A percentile compares a stretch with the other conserved stretches of the same genome.
These are phyloP conservation scores for Okamejei kenojei DNA, from an alignment of 2,797 vertebrate genomes.

Conservation along the genomic window DNA sequence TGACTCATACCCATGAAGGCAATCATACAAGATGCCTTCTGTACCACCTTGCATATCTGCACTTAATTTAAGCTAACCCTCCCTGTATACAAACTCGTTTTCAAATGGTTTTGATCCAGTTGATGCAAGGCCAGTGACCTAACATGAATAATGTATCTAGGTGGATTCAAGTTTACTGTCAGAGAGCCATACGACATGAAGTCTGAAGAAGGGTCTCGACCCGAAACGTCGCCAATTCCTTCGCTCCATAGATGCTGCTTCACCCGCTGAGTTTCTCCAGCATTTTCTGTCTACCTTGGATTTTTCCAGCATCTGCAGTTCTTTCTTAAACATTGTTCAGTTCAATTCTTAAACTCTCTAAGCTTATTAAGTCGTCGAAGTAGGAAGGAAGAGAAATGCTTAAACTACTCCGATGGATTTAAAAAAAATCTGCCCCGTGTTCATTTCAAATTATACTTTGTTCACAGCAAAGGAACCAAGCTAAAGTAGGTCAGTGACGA, in stretches of 20 bases:
- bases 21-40: too few relatives aligned
- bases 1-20: too few relatives aligned
- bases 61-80: background rate
- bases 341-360: too few relatives aligned
- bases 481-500: slow-evolving; percentile 1
- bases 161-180: background rate
- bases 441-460: background rate
- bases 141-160: background rate
- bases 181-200: too few relatives aligned
- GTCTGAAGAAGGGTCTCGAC: too few relatives aligned
- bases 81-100: background rate
- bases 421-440: background rate
- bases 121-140: background rate
- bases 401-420: background rate
- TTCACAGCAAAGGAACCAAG: background rate
- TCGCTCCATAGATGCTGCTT: too few relatives aligned
- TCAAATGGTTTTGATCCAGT: background rate
- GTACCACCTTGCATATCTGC: background rate
- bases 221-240: too few relatives aligned
- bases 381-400: background rate
- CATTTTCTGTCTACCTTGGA: too few relatives aligned
- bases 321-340: too few relatives aligned
- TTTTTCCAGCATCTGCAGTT: too few relatives aligned
- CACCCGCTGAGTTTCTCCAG: too few relatives aligned
- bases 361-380: background rate